These are phyloP conservation scores for Mechanitis messenoides DNA, from an alignment of 2,888 invertebrate species.

Conservation along the genomic window DNA sequence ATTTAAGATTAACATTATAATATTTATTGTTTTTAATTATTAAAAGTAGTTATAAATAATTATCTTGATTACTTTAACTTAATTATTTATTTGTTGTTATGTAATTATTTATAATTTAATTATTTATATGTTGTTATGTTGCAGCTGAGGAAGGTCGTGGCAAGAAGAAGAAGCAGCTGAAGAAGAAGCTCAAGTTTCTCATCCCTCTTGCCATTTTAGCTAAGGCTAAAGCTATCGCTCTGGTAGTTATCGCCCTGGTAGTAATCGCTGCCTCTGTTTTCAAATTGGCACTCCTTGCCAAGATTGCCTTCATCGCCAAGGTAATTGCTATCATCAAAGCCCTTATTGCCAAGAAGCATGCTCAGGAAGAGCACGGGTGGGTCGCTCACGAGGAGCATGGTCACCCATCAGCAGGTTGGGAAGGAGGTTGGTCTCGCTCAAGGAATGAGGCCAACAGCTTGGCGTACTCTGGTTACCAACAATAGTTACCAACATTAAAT, in stretches of 20 bases:
- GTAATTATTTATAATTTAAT: no score
- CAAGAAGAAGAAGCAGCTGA: constrained; percentile 83
- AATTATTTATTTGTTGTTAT: no score
- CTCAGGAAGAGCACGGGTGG: constrained; percentile 49
- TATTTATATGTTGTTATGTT: constrained; percentile 10
- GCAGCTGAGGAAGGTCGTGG: constrained; percentile 64
- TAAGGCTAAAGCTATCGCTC: constrained; percentile 80
- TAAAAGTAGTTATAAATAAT: no score
- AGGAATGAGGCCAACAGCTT: constrained; percentile 58
- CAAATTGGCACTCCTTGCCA: constrained; percentile 85
- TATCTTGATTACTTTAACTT: no score
- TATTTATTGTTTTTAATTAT: no score
- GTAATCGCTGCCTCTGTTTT: constrained; percentile 81
- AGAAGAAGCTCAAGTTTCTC: constrained; percentile 64
- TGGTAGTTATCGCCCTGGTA: constrained; percentile 80
- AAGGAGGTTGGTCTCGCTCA: constrained; percentile 64
- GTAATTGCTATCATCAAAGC: constrained; percentile 56
- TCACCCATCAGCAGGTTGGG: constrained; percentile 47
- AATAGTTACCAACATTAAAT: constrained; percentile 34
- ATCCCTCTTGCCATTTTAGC: constrained; percentile 78
- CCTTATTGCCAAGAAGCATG: constrained; percentile 60
- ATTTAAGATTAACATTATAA: no score
- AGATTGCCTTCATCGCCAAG: constrained; percentile 81
- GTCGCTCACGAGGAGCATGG: constrained; percentile 49
- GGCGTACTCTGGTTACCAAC: constrained; percentile 64